Evolutionary conservation across 2,113 vertebrate genomes (phyloP).

Genomic region (Dromiciops gliroides): DNA sequence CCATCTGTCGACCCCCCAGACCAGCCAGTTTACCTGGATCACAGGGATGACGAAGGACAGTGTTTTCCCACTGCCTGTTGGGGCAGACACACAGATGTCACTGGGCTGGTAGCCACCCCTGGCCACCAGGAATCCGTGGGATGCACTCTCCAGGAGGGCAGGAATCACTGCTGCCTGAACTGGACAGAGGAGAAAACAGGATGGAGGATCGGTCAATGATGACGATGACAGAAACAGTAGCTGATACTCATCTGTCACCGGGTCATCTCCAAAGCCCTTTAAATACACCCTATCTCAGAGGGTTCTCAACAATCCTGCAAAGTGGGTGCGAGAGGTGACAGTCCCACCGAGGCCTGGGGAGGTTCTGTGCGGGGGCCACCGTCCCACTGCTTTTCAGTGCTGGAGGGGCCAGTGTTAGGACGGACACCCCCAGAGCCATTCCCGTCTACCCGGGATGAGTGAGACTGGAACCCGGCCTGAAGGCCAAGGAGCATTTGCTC

Average conservation of each 20-base stretch:
- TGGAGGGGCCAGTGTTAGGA: background rate
- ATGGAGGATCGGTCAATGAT: accelerated
- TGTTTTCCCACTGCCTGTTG: slow-evolving; percentile 97
- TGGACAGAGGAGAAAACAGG: slow-evolving; percentile 63
- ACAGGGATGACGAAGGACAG: slow-evolving; percentile 94
- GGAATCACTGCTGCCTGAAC: slow-evolving; percentile 96
- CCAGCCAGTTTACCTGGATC: slow-evolving; percentile 88
- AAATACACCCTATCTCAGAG: too few species aligned
- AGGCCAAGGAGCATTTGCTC: background rate
- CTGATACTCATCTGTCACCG: accelerated
- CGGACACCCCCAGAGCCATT: background rate
- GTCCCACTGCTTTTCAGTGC: accelerated
- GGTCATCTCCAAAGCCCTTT: too few species aligned
- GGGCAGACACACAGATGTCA: slow-evolving; percentile 96
- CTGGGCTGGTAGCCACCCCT: slow-evolving; percentile 90
- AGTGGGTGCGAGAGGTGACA: accelerated
- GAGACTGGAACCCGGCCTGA: background rate
- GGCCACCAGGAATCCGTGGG: slow-evolving; percentile 87
- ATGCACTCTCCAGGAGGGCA: slow-evolving; percentile 87
- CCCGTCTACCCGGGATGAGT: background rate
- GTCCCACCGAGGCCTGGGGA: too few species aligned
- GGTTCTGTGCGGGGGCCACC: accelerated
- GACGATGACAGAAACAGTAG: accelerated
- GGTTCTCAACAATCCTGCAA: accelerated
- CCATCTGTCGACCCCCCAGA: accelerated